Base-by-base conservation (phyloP, 2,113 vertebrate species). In the Sialia sialis region DNA sequence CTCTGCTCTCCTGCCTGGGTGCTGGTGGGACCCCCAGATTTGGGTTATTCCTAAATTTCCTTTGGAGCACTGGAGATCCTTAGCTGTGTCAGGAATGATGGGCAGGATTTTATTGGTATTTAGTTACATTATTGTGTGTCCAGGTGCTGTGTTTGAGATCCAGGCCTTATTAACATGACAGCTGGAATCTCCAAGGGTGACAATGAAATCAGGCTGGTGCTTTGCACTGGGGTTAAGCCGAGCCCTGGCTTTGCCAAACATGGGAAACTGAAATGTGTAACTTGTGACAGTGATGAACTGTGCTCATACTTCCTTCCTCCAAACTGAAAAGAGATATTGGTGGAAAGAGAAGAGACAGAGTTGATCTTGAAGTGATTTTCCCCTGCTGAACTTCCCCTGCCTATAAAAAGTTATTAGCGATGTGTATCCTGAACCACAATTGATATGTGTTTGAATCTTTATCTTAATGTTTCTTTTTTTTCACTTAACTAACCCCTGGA, bases 401-500 rank as follows among this genome's bases (percentile, higher is more conserved):
- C 32, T 62, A 34, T 51, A 36, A 62, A 87, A 93, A 64, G 30
- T 11, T 66, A 27, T 19, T 52, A 13, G 7, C 23, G 17, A 52
- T 75, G 36, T 19, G 30, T 43, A 63, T 55, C 26, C 56, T 75
- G 29, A 77, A 77, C 6, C 34, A 70, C 32, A 87, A 77, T 9
- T 1, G 0, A 32, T 41, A 80, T 44, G 17, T 60, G 22, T 80
- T 84, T 62, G 74, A 86, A 89, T 51, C 4, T 14, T n/a, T n/a
- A 64, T 32, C 29, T 79, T 75, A 12, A 14, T n/a, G n/a, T 16
- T 32, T 10, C 11, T 36, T 39, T 22, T 25, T 56, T 59, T 7
- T 1, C 3, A 12, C 19, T 22, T 32, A 25, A 30, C 20, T n/a
- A 75, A 23, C 0, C 1, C 4, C 11, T 27, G 17, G 17, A 2